These are phyloP conservation scores for Periparus ater DNA, from an alignment of 2,797 vertebrate genomes.

Conservation along the genomic window DNA sequence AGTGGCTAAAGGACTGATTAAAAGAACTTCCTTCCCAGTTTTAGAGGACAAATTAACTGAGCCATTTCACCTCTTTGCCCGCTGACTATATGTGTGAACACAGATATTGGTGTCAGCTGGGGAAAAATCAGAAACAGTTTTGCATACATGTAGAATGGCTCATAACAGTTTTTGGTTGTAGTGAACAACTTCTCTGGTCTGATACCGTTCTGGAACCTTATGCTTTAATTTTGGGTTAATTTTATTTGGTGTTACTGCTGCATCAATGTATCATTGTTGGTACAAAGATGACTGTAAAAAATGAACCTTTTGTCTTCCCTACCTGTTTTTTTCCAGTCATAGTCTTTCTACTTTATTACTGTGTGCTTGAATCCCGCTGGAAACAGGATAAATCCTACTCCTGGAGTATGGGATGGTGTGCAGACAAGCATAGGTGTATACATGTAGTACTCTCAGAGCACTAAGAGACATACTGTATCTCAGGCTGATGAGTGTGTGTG, in stretches of 20 bases:
- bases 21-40: background rate
- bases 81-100: rapidly evolving
- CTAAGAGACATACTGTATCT: background rate
- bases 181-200: background rate
- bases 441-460: background rate
- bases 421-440: background rate
- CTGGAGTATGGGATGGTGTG: background rate
- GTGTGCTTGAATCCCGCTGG: background rate
- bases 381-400: background rate
- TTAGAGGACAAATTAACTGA: background rate
- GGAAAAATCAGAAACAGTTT: background rate
- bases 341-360: background rate
- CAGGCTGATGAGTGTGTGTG: constrained; percentile 26
- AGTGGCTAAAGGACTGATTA: background rate
- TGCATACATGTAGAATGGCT: background rate
- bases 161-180: background rate
- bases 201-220: background rate
- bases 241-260: background rate
- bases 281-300: background rate
- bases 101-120: background rate
- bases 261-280: background rate
- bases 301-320: background rate
- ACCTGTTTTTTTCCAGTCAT: background rate
- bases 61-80: background rate
- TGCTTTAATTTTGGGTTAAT: background rate